Evolutionary conservation across 2,113 vertebrate species (phyloP).

Genomic region (Nycticebus coucang): DNA sequence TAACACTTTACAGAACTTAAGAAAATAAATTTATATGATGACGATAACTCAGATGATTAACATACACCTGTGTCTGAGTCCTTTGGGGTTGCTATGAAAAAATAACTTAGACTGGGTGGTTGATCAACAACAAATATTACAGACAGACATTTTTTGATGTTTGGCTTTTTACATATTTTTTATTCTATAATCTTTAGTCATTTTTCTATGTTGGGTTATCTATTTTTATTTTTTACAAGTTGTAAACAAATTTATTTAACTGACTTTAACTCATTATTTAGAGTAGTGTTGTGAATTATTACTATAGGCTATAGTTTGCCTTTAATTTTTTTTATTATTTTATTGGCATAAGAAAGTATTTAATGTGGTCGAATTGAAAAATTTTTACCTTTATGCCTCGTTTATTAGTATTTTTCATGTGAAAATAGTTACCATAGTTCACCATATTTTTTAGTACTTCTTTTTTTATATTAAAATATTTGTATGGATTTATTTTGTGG

Average conservation of each 20-base stretch:
- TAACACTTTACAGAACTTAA: slow-evolving; percentile 71
- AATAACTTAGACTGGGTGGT: background rate
- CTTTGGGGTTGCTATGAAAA: background rate
- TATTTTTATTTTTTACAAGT: background rate
- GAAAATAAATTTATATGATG: slow-evolving; percentile 37
- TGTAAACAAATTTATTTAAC: background rate
- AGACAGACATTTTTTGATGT: background rate
- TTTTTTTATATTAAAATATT: background rate
- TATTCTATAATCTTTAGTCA: background rate
- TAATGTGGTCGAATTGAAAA: background rate
- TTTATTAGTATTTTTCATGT: background rate
- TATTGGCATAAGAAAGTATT: background rate
- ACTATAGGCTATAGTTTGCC: background rate
- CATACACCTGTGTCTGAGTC: background rate
- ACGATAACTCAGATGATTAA: background rate
- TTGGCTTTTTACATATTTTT: background rate
- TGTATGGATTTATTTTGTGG: background rate
- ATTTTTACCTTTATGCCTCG: background rate
- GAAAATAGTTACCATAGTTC: background rate
- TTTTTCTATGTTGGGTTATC: background rate
- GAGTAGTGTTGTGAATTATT: background rate
- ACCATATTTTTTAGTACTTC: background rate
- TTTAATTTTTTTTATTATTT: background rate
- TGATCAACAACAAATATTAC: background rate
- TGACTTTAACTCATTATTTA: background rate